Base-by-base conservation (phyloP, 2,113 vertebrate genomes). In the Chaetodon trifascialis region DNA sequence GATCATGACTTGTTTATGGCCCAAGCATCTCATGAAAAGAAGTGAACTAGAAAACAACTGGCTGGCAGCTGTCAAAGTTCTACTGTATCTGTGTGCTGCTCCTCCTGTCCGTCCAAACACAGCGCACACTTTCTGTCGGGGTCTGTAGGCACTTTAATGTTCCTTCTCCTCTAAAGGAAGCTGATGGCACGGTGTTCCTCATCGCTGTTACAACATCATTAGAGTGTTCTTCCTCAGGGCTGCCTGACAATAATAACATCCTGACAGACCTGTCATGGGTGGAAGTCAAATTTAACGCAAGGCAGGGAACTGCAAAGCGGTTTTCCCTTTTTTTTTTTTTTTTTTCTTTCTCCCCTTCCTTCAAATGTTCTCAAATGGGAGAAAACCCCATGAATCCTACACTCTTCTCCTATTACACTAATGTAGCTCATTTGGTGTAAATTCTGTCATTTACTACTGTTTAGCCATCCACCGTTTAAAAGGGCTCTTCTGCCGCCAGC, bases 361-460 rank as follows among this genome's bases (percentile, higher is more conserved):
- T 71, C 52, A 74, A 81, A 77, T 78, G 44, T 66, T 88, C 72
- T 90, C 54, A 83, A 73, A 89, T 60, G 67, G 69, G 60, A 82
- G 81, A 84, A 86, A 86, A 25, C 71, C 79, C 86, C 79, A 78
- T 46, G 55, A 87, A 90, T 84, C 65, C 86, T 67, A 56, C 58
- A 63, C 86, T 80, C 62, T 71, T 90, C 89, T 89, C 71, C 77
- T 75, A 81, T 90, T 93, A 85, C 89, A 75, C 87, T 94, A 91
- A 92, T 90, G 88, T 90, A 80, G 80, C 86, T 91, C 91, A 89
- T 91, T 92, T 89, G 79, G 84, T 86, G 76, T 89, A 90, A 93
- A 91, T 88, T 90, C 87, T 92, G 91, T 92, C 84, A 91, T 93
- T 93, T 93, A 86, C 78, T 80, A 85, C 82, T 86, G 82, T 95